These are phyloP conservation scores for Callospermophilus lateralis DNA, from an alignment of 2,113 vertebrate species.

Conservation along the genomic window DNA sequence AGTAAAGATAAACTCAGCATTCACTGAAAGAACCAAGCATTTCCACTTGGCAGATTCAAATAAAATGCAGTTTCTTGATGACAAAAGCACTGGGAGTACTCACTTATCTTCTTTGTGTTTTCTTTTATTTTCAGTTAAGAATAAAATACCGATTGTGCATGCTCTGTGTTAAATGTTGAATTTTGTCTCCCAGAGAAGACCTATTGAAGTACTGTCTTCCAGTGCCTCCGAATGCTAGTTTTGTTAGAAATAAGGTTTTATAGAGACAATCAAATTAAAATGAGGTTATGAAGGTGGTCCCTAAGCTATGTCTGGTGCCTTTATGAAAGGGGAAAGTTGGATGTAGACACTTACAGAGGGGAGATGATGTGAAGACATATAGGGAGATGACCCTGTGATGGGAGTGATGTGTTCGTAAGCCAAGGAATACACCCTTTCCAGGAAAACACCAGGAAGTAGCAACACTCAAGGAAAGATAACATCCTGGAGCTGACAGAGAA, in stretches of 20 bases:
- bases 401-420: rapidly evolving
- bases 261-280: background rate
- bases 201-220: background rate
- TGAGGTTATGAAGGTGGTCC: background rate
- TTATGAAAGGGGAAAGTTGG: background rate
- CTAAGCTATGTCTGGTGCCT: background rate
- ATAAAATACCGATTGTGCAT: background rate
- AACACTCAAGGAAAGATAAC: background rate
- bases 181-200: background rate
- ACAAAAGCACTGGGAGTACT: background rate
- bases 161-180: background rate
- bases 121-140: background rate
- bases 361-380: background rate
- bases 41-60: background rate
- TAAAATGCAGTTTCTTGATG: background rate
- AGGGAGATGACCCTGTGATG: background rate
- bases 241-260: background rate
- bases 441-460: background rate
- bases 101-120: background rate
- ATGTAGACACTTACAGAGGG: background rate
- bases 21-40: background rate
- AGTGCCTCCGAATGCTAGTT: background rate
- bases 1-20: background rate
- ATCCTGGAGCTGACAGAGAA: background rate
- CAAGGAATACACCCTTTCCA: background rate